Conservation (phyloP, 2,797 vertebrate genomes). For the Chrysocyon brachyurus region DNA sequence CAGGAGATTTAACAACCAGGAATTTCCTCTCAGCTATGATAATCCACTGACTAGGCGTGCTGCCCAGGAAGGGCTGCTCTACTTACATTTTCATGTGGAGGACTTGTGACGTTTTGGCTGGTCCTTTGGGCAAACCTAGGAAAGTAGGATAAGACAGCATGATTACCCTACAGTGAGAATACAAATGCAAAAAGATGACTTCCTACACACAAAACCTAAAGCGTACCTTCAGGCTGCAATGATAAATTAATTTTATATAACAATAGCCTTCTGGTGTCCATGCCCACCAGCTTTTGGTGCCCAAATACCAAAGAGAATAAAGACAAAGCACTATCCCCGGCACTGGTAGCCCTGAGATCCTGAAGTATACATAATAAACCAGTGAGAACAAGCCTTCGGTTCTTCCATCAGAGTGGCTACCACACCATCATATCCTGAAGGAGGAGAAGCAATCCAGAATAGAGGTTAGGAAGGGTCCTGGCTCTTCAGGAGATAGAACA, state of each 20-base stretch:
- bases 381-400: background rate
- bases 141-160: constrained; percentile 80
- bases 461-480: background rate
- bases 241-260: background rate
- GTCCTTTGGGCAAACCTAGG: constrained; percentile 87
- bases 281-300: background rate
- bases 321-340: background rate
- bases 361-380: too few relatives aligned
- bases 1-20: background rate
- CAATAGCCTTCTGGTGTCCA: background rate
- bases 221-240: background rate
- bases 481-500: background rate
- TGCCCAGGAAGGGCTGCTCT: constrained; percentile 14
- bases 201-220: constrained; percentile 30
- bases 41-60: background rate
- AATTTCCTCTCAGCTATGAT: background rate
- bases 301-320: background rate
- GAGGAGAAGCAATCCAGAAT: background rate
- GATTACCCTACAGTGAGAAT: constrained; percentile 78
- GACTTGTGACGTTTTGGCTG: constrained; percentile 73
- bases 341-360: background rate
- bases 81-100: constrained; percentile 88
- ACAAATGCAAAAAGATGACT: constrained; percentile 65
- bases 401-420: background rate
- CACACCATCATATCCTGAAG: background rate